Evolutionary conservation across 1,140 invertebrate genomes (phyloP).

Genomic region (Aphelinus certus): DNA sequence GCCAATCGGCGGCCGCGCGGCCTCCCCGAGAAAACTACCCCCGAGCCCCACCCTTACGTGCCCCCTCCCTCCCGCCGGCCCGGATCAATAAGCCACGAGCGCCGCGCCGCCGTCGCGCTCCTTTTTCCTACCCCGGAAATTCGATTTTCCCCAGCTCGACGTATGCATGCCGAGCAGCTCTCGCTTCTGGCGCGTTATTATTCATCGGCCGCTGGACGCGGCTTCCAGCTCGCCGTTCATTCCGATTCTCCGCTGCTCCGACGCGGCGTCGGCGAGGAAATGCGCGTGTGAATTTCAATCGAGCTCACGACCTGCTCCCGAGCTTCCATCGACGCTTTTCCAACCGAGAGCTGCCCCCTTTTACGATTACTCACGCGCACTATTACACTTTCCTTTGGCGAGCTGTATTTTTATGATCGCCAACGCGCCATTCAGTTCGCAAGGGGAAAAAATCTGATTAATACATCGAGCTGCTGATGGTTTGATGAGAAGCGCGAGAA

Average conservation of each 20-base stretch:
- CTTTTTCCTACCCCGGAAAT: slow-evolving; percentile 26
- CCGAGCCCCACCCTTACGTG: slow-evolving; percentile 36
- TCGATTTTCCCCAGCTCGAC: slow-evolving; percentile 26
- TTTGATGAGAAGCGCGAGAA: too few species aligned
- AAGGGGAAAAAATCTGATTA: too few species aligned
- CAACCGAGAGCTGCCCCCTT: not conserved
- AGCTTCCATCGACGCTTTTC: too few species aligned
- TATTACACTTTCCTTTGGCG: too few species aligned
- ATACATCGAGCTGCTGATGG: too few species aligned
- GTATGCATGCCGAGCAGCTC: not conserved
- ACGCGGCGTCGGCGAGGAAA: not conserved
- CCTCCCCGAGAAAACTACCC: slow-evolving; percentile 47
- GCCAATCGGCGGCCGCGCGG: slow-evolving; percentile 52
- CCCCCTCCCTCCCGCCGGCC: not conserved
- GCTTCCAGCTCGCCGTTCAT: too few species aligned
- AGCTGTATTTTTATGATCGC: not conserved
- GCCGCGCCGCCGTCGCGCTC: not conserved
- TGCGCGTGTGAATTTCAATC: slow-evolving; percentile 27
- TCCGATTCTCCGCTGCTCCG: slow-evolving; percentile 9
- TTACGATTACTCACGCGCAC: slow-evolving; percentile 17
- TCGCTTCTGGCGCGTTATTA: slow-evolving; percentile 19
- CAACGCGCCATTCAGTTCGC: too few species aligned
- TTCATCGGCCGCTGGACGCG: slow-evolving; percentile 16
- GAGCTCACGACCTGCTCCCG: not conserved
- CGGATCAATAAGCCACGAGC: slow-evolving; percentile 46